Percentiles rank a stretch among this genome's conserved stretches.
Conservation (phyloP, 2,888 invertebrate genomes). For the Synanthedon formicaeformis region DNA sequence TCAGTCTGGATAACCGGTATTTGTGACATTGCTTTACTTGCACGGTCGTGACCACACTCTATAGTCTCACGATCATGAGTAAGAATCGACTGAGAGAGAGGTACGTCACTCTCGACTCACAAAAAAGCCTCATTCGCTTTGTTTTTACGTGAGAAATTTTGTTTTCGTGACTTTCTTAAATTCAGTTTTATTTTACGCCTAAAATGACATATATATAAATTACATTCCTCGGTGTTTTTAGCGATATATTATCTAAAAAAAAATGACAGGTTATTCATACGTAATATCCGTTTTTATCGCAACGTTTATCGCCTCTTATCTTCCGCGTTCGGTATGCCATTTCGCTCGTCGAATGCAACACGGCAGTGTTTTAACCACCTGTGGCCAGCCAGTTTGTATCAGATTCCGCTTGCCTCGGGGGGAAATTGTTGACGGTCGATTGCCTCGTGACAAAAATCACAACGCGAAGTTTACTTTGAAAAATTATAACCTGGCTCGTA, state of each 20-base stretch:
- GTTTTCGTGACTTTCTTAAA: constrained; percentile 30
- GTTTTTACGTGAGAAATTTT: constrained; percentile 39
- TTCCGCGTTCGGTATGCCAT: constrained; percentile 50
- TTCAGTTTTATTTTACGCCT: constrained; percentile 7
- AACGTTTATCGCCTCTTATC: constrained; percentile 61
- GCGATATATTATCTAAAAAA: not conserved
- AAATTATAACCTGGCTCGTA: not conserved
- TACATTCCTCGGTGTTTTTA: not conserved
- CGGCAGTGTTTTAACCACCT: constrained; percentile 41
- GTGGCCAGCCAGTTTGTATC: constrained; percentile 32
- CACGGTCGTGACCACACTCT: constrained; percentile 54
- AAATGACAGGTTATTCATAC: constrained; percentile 17
- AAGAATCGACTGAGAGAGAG: constrained; percentile 28
- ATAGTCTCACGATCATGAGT: constrained; percentile 38
- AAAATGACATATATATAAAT: not conserved
- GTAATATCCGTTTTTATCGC: constrained; percentile 51
- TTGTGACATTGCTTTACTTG: constrained; percentile 35
- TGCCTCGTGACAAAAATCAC: constrained; percentile 21
- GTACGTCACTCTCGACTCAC: constrained; percentile 32
- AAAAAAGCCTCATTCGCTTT: constrained; percentile 24
- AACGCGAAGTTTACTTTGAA: constrained; percentile 1
- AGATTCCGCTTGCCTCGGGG: constrained; percentile 23
- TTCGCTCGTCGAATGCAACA: constrained; percentile 42
- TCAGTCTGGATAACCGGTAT: not conserved
- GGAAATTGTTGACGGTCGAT: constrained; percentile 23